Conservation (phyloP, 2,888 invertebrate genomes). For the Leptopilina drosophilae region DNA sequence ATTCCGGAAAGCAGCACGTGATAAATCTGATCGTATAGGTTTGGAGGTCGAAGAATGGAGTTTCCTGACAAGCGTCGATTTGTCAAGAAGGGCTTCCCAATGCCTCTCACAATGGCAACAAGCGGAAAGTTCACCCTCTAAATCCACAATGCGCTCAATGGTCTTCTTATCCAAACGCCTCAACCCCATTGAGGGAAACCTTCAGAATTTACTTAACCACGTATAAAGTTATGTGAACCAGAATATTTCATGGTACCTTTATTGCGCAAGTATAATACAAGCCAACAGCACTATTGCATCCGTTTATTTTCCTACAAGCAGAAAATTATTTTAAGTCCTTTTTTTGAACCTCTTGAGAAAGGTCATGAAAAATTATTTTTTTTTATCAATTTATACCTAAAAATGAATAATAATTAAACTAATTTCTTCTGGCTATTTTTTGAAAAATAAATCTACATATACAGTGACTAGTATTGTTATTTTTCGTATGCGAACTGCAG, state of each 20-base stretch:
- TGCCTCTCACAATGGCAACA: constrained; percentile 73
- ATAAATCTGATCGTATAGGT: constrained; percentile 70
- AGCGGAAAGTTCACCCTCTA: constrained; percentile 73
- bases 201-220: constrained; percentile 73
- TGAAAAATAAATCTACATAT: not conserved
- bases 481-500: too few species aligned
- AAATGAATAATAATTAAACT: too few species aligned
- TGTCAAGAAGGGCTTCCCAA: constrained; percentile 75
- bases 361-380: too few species aligned
- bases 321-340: too few species aligned
- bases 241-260: constrained; percentile 58
- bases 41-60: constrained; percentile 68
- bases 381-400: too few species aligned
- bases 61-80: constrained; percentile 75
- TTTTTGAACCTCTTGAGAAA: too few species aligned
- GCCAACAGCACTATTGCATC: too few species aligned
- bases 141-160: constrained; percentile 70
- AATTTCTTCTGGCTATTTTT: too few species aligned
- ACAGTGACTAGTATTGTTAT: not conserved
- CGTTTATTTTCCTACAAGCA: too few species aligned
- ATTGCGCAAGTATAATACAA: too few species aligned
- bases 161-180: constrained; percentile 63
- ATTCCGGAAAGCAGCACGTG: constrained; percentile 52
- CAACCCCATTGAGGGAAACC: constrained; percentile 68
- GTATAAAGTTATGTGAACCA: constrained; percentile 54